Evolutionary conservation across 2,797 vertebrate species (phyloP).

Genomic region (Lemur catta): DNA sequence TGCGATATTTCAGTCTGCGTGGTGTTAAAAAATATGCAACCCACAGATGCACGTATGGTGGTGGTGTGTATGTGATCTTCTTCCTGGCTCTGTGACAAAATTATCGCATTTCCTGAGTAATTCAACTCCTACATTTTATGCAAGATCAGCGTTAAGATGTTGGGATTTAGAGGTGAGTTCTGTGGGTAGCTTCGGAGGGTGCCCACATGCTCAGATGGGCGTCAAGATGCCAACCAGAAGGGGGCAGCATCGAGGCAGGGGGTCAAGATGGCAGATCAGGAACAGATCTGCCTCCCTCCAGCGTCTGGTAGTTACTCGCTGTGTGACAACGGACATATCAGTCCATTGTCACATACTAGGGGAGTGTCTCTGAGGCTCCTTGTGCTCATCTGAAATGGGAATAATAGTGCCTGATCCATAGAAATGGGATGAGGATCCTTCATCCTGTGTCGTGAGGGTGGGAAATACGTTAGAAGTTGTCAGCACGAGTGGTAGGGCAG

Average conservation of each 20-base stretch:
- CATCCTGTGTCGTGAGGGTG: neutral
- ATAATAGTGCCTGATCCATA: neutral
- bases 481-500: neutral
- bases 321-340: neutral
- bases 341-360: too few species aligned
- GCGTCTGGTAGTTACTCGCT: neutral
- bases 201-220: neutral
- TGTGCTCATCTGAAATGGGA: neutral
- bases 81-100: neutral
- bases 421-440: neutral
- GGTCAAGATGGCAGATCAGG: rapidly evolving
- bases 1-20: neutral
- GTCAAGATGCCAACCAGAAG: neutral
- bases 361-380: neutral
- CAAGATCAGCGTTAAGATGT: neutral
- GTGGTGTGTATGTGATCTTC: neutral
- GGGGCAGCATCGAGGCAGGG: neutral
- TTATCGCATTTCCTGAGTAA: neutral
- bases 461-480: neutral
- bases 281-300: neutral
- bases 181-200: neutral
- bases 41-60: neutral
- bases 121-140: neutral
- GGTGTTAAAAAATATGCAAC: neutral
- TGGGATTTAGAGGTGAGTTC: neutral